phyloP scores from a whole-genome alignment of 2,888 invertebrate genomes.

The Pasiphila rectangulata region DNA sequence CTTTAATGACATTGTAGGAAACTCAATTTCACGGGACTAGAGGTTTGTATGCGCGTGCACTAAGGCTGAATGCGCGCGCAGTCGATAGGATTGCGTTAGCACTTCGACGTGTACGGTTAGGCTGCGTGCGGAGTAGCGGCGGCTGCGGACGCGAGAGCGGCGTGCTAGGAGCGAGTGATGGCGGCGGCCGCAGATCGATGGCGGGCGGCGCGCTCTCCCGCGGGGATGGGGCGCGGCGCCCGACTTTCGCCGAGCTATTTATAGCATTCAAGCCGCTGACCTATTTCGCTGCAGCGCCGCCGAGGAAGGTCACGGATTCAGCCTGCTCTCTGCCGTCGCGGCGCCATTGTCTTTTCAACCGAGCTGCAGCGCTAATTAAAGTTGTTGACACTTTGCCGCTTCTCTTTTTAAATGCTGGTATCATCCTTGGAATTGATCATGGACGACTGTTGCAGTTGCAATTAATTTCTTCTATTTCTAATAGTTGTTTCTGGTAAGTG shows the following conservation, averaged over 20 bases:
- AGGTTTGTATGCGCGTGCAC: slow-evolving; percentile 5
- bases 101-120: background rate
- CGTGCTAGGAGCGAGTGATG: no score
- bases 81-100: background rate
- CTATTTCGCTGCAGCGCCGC: slow-evolving; percentile 77
- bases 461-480: slow-evolving; percentile 12
- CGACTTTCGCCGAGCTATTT: slow-evolving; percentile 80
- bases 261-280: slow-evolving; percentile 80
- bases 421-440: slow-evolving; percentile 45
- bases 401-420: slow-evolving; percentile 48
- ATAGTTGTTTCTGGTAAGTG: background rate
- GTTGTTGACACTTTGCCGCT: slow-evolving; percentile 70
- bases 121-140: slow-evolving; percentile 17
- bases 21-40: slow-evolving; percentile 9
- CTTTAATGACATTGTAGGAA: slow-evolving; percentile 6
- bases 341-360: slow-evolving; percentile 75
- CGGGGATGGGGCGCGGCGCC: slow-evolving; percentile 71
- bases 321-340: slow-evolving; percentile 70
- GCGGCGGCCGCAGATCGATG: slow-evolving; percentile 46
- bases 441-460: slow-evolving; percentile 12
- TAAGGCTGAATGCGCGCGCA: slow-evolving; percentile 5
- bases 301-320: slow-evolving; percentile 79
- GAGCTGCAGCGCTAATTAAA: slow-evolving; percentile 78
- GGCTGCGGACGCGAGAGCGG: slow-evolving; percentile 24
- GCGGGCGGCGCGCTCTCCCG: slow-evolving; percentile 51